Evolutionary conservation across 2,888 invertebrate species (phyloP), one percentile per base, ranked within the genome.

Genomic region (Falcaria lacertinaria): DNA sequence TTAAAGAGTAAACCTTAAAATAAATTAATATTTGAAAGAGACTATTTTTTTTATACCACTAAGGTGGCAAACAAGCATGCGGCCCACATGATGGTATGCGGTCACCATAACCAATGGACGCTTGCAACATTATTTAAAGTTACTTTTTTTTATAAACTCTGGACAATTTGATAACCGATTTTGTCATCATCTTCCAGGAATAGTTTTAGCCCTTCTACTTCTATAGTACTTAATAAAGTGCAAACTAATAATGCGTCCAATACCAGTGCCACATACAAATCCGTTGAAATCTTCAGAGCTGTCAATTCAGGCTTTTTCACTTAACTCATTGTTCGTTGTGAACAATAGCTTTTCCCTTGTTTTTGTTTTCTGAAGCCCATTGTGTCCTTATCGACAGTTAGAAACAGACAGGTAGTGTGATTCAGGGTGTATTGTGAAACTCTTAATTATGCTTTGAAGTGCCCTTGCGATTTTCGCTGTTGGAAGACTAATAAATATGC

Each of bases 251-350:
- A n/a, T 14, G 15, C 25, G 17, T 36, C 51, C 48, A 46, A 51
- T 57, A 47, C 47, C 47, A 37, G 15, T 44, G 46, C 50, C 39
- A 50, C 55, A 59, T 44, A 57, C 52, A 69, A 60, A 63, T 61
- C 56, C 57, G 55, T 44, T 67, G 64, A 64, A 65, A 69, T 67
- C 66, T 64, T 60, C 57, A 45, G 35, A 43, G 54, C 60, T 60
- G 64, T 64, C 70, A 67, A 63, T 70, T 70, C 69, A 69, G 59
- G 67, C 75, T 78, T 82, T 81, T 81, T 77, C 79, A 74, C 69
- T 72, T 68, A 52, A 54, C 53, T 63, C 62, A 80, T 83, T 84
- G 84, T 84, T 71, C 64, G 53, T 49, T 44, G 44, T 44, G 69
- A 70, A 84, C 84, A 84, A 83, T 71, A 57, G 74, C 57, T 57